Evolutionary conservation across 2,797 vertebrate species (phyloP).

Genomic region (Xyrichtys novacula): DNA sequence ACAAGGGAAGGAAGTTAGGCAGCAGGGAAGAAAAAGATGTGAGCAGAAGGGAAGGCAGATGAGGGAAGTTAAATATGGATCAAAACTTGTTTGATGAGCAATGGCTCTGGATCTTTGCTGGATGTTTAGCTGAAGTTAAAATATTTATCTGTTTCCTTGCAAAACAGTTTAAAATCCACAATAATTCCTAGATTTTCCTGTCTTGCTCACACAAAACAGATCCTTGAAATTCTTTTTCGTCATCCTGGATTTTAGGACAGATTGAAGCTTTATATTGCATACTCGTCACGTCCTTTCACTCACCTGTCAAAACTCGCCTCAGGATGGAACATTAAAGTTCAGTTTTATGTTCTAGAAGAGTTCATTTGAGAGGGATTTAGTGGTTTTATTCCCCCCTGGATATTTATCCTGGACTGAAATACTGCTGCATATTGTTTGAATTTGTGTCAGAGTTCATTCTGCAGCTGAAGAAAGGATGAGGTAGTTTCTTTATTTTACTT

Average conservation of each 20-base stretch:
- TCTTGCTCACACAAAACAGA: not conserved
- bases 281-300: conserved; percentile 8
- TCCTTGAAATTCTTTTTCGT: not conserved
- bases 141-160: not conserved
- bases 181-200: not conserved
- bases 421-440: conserved; percentile 10
- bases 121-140: conserved; percentile 6
- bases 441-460: conserved; percentile 32
- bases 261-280: not conserved
- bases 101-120: not conserved
- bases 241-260: conserved; percentile 6
- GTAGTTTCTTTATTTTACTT: conserved; percentile 5
- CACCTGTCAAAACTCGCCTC: conserved; percentile 20
- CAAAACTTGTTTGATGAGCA: conserved; percentile 1
- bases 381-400: conserved; percentile 19
- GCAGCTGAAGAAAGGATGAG: not conserved
- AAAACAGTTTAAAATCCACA: conserved; percentile 15
- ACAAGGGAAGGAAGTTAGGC: no score
- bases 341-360: not conserved
- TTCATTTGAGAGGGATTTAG: conserved; percentile 20
- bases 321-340: conserved; percentile 17
- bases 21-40: no score
- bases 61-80: conserved; percentile 3
- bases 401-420: conserved; percentile 40
- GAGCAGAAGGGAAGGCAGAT: not conserved